These are phyloP conservation scores for Grantiella picta DNA, from an alignment of 2,113 vertebrate genomes.

Conservation along the genomic window DNA sequence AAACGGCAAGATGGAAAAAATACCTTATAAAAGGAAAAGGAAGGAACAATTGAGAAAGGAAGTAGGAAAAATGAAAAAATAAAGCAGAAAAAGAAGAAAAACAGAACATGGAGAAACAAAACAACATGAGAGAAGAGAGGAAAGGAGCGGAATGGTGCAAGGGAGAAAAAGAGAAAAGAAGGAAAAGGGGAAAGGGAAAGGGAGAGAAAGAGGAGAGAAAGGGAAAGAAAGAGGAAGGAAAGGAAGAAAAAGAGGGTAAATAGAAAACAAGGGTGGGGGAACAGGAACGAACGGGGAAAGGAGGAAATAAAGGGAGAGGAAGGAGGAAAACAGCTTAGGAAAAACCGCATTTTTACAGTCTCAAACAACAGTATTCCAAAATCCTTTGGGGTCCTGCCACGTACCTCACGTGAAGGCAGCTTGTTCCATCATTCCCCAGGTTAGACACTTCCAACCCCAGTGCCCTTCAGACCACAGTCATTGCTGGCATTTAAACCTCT, in stretches of 20 bases:
- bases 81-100: not conserved
- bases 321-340: not conserved
- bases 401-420: not conserved
- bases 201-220: too few relatives aligned
- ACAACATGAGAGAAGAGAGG: not conserved
- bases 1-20: not conserved
- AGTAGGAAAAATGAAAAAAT: not conserved
- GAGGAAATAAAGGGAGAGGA: accelerated
- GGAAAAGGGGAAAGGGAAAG: accelerated
- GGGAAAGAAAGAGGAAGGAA: accelerated
- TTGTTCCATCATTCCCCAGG: not conserved
- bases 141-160: not conserved
- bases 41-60: not conserved
- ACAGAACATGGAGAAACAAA: too few relatives aligned
- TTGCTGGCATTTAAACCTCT: not conserved
- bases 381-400: not conserved
- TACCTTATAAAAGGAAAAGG: not conserved
- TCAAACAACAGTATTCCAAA: not conserved
- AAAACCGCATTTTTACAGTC: not conserved
- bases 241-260: accelerated
- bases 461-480: not conserved
- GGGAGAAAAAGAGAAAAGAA: not conserved
- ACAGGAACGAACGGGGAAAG: not conserved
- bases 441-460: not conserved
- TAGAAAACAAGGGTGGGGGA: accelerated